A percentile compares a stretch with the other conserved stretches of the same genome.
These are phyloP conservation scores for Acleris emargana DNA, from an alignment of 2,888 invertebrate genomes.

Conservation along the genomic window DNA sequence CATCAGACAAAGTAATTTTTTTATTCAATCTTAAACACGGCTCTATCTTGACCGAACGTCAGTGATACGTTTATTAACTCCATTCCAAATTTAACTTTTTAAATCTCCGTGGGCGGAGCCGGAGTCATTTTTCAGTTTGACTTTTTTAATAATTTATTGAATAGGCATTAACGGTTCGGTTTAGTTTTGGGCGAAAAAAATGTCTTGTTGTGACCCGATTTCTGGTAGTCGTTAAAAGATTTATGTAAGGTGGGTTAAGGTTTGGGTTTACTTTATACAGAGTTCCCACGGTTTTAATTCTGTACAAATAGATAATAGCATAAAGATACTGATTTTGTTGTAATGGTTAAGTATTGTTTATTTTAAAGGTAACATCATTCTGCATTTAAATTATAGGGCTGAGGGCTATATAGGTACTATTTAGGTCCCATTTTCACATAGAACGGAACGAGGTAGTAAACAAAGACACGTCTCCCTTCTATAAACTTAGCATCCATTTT, in stretches of 20 bases:
- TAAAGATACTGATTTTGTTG: no score
- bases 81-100: slow-evolving; percentile 44
- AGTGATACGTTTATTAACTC: slow-evolving; percentile 48
- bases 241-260: slow-evolving; percentile 15
- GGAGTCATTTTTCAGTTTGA: slow-evolving; percentile 49
- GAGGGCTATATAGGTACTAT: no score
- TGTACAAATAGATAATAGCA: neutral
- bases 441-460: no score
- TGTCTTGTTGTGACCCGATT: slow-evolving; percentile 24
- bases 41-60: slow-evolving; percentile 18
- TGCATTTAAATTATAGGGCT: no score
- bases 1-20: neutral
- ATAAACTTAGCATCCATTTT: no score
- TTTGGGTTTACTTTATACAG: slow-evolving; percentile 11
- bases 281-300: slow-evolving; percentile 17
- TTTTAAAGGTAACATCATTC: no score
- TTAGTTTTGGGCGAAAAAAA: slow-evolving; percentile 22
- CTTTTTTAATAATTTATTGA: slow-evolving; percentile 49
- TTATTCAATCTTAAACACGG: neutral
- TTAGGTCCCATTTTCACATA: no score
- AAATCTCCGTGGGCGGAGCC: slow-evolving; percentile 50
- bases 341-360: no score
- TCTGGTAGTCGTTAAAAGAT: slow-evolving; percentile 31
- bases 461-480: no score
- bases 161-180: slow-evolving; percentile 41